Conservation (phyloP, 2,888 invertebrate species). For the Lomographa bimaculata region DNA sequence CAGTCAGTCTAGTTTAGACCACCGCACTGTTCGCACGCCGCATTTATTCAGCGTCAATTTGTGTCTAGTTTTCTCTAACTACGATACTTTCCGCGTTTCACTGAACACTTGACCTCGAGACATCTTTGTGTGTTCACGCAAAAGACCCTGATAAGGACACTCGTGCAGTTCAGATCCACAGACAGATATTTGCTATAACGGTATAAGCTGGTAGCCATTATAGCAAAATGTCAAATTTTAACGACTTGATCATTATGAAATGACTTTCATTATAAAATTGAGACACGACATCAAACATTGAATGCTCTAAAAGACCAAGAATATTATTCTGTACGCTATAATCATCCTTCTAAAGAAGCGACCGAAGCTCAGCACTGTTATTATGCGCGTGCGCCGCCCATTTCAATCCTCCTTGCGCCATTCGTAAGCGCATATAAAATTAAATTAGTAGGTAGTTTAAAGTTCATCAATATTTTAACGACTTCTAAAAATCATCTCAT, state of each 20-base stretch:
- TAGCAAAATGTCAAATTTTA: constrained; percentile 8
- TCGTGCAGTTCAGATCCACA: too few relatives aligned
- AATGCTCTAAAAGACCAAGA: background rate
- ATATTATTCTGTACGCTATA: constrained; percentile 33
- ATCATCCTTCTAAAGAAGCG: constrained; percentile 52
- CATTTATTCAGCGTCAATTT: too few relatives aligned
- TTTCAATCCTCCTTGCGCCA: constrained; percentile 39
- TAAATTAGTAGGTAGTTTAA: constrained; percentile 54
- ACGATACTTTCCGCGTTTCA: too few relatives aligned
- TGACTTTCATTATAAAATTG: constrained; percentile 6
- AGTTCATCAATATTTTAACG: constrained; percentile 51
- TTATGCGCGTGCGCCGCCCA: constrained; percentile 51
- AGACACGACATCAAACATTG: constrained; percentile 10
- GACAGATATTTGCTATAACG: too few relatives aligned
- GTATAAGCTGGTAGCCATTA: too few relatives aligned
- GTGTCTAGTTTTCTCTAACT: too few relatives aligned
- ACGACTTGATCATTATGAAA: constrained; percentile 7
- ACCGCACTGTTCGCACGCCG: too few relatives aligned
- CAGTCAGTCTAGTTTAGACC: too few relatives aligned
- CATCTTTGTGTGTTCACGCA: too few relatives aligned
- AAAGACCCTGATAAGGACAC: too few relatives aligned
- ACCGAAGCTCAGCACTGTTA: constrained; percentile 37
- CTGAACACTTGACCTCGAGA: too few relatives aligned
- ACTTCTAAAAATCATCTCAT: constrained; percentile 34
- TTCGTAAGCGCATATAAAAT: constrained; percentile 45